Conservation (phyloP, 2,113 vertebrate genomes). For the Girardinichthys multiradiatus region DNA sequence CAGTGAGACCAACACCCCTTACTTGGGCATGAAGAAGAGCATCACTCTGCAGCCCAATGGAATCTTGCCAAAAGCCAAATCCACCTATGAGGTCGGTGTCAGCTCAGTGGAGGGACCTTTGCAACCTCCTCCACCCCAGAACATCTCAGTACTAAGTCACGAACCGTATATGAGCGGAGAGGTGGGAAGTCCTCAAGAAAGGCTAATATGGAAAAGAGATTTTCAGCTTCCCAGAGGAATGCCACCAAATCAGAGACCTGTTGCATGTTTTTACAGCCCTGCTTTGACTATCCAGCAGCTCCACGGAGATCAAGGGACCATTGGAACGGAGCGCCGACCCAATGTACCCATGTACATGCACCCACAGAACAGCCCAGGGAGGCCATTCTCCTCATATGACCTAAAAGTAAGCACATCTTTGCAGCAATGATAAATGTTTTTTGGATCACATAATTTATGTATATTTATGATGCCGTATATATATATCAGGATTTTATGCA, state of each 20-base stretch:
- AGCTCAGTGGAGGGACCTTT: slow-evolving; percentile 61
- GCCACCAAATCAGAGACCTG: slow-evolving; percentile 82
- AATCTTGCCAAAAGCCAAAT: slow-evolving; percentile 86
- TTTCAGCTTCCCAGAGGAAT: slow-evolving; percentile 75
- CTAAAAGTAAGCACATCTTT: slow-evolving; percentile 76
- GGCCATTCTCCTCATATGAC: slow-evolving; percentile 84
- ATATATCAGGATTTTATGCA: slow-evolving; percentile 29
- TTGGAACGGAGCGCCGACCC: slow-evolving; percentile 62
- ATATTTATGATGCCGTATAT: slow-evolving; percentile 30
- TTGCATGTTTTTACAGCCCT: slow-evolving; percentile 84
- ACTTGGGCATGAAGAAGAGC: slow-evolving; percentile 84
- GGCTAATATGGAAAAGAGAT: slow-evolving; percentile 80
- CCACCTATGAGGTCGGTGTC: slow-evolving; percentile 85
- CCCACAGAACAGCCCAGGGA: slow-evolving; percentile 79
- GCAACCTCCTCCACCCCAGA: slow-evolving; percentile 51
- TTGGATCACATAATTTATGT: slow-evolving; percentile 29
- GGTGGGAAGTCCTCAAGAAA: slow-evolving; percentile 76
- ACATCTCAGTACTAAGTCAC: slow-evolving; percentile 57
- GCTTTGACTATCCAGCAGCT: slow-evolving; percentile 78
- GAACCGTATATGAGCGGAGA: slow-evolving; percentile 65
- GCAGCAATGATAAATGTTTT: slow-evolving; percentile 41
- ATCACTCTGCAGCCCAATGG: slow-evolving; percentile 86
- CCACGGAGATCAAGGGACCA: slow-evolving; percentile 61
- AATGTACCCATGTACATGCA: slow-evolving; percentile 71
- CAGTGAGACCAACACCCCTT: slow-evolving; percentile 87